Base-by-base conservation (phyloP, 2,113 vertebrate genomes). In the Zingel zingel region DNA sequence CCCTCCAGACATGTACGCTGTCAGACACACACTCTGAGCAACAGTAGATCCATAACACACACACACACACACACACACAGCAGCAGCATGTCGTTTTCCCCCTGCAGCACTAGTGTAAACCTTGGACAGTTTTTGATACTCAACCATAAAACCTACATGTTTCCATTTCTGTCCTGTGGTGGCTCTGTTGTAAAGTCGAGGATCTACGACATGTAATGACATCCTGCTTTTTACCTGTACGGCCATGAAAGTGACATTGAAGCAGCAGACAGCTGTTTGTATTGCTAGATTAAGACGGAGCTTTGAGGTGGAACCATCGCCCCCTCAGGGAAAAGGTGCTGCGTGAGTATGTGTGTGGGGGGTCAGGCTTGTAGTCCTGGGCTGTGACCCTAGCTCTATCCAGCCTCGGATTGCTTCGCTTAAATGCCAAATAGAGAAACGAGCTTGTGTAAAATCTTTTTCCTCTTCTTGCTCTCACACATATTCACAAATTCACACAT, bases 401-500 rank as follows among this genome's bases (percentile, higher is more conserved):
- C 79, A 58, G 50, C 47, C 57, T 86, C 74, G 77, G 83, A 90
- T 81, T 79, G 75, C 86, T 50, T 84, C 15, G 1, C 78, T 85
- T 76, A 88, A 88, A 91, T 81, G 83, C 67, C 61, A 79, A 53
- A 81, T 61, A 90, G 70, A 84, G 74, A 69, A 86, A 82, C 83
- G 50, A 69, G 76, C 82, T 77, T 18, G 25, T 87, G 77, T 85
- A 74, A 85, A 89, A 85, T 71, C 47, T 36, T 21, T 68, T 77
- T 47, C 66, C 36, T 73, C 19, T 19, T 79, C 72, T 76, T 69
- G 72, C 74, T 81, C 82, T 81, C 71, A 50, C 86, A 89, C 82
- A 81, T 88, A 84, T 85, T 89, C 90, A 89, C 86, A 92, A 88
- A 88, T 89, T 90, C 88, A 85, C 90, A 92, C 92, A 74, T 87